These are phyloP conservation scores for Drosophila infuscata DNA, from an alignment of 2,888 invertebrate species.

Conservation along the genomic window DNA sequence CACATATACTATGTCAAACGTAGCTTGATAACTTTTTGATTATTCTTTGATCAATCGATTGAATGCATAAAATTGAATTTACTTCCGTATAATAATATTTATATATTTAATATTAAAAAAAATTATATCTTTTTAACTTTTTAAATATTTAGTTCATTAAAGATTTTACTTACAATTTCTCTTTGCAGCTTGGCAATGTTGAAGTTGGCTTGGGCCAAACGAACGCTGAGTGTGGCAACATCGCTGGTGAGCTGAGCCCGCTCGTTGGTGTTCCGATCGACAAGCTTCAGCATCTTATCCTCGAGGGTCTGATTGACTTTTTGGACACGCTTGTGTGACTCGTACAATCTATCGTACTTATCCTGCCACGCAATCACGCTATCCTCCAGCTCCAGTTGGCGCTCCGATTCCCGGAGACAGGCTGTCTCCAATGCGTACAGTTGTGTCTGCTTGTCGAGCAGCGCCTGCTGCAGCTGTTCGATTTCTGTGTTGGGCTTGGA, in stretches of 20 bases:
- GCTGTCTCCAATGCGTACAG: conserved; percentile 94
- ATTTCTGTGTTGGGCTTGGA: conserved; percentile 87
- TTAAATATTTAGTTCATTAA: neutral
- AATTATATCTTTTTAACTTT: no score
- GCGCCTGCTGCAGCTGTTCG: conserved; percentile 89
- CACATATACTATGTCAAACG: neutral
- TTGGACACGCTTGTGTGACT: conserved; percentile 96
- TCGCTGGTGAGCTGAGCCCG: conserved; percentile 94
- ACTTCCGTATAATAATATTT: no score
- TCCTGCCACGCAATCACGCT: conserved; percentile 95
- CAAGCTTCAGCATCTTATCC: conserved; percentile 96
- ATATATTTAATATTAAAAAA: no score
- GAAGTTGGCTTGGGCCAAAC: conserved; percentile 93
- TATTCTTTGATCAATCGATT: neutral
- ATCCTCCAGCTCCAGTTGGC: conserved; percentile 92
- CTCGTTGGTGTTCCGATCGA: conserved; percentile 96
- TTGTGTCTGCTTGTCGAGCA: conserved; percentile 93
- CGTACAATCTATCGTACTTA: conserved; percentile 96
- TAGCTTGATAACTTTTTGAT: neutral
- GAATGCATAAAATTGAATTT: neutral
- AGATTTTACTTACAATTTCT: conserved; percentile 90
- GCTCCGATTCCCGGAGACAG: conserved; percentile 92
- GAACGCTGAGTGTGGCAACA: conserved; percentile 92
- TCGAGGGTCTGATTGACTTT: conserved; percentile 97
- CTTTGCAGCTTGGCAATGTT: conserved; percentile 92